Percentiles rank a stretch among this genome's conserved stretches.
Conservation (phyloP, 2,888 invertebrate species). For the Hesperia comma region DNA sequence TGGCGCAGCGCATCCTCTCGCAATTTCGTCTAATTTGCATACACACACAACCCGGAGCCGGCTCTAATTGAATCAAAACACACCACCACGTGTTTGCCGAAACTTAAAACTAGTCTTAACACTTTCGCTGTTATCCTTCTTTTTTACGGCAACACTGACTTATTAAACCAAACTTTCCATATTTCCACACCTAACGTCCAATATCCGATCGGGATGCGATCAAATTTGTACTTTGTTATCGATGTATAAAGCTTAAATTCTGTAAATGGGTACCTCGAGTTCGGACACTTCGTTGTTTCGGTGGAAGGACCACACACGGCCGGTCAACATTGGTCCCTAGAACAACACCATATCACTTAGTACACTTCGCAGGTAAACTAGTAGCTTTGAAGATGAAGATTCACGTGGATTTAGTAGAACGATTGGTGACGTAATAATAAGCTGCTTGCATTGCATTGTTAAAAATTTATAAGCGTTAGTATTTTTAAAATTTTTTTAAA, state of each 20-base stretch:
- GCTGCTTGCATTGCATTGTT: not conserved
- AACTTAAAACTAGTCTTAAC: constrained; percentile 70
- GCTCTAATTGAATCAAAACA: constrained; percentile 55
- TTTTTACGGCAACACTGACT: constrained; percentile 69
- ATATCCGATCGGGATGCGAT: constrained; percentile 5
- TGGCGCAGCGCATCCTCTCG: constrained; percentile 61
- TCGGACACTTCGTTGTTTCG: constrained; percentile 49
- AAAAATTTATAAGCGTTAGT: no score
- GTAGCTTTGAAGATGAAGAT: constrained; percentile 66
- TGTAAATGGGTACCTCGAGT: constrained; percentile 41
- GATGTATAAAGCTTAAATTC: constrained; percentile 51
- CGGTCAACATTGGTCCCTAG: constrained; percentile 76
- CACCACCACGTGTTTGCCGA: constrained; percentile 55
- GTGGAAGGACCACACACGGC: constrained; percentile 78
- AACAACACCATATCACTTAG: constrained; percentile 81
- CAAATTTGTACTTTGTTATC: constrained; percentile 46
- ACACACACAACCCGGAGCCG: constrained; percentile 53
- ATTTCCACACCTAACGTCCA: constrained; percentile 34
- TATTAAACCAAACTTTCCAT: constrained; percentile 54
- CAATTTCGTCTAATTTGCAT: constrained; percentile 76
- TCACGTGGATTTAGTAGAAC: constrained; percentile 51
- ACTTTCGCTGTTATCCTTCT: constrained; percentile 77
- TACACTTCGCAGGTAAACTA: constrained; percentile 80
- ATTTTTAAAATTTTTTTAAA: no score
- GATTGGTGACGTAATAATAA: constrained; percentile 50